phyloP scores from a whole-genome alignment of 2,113 vertebrate genomes.

The Nibea albiflora region DNA sequence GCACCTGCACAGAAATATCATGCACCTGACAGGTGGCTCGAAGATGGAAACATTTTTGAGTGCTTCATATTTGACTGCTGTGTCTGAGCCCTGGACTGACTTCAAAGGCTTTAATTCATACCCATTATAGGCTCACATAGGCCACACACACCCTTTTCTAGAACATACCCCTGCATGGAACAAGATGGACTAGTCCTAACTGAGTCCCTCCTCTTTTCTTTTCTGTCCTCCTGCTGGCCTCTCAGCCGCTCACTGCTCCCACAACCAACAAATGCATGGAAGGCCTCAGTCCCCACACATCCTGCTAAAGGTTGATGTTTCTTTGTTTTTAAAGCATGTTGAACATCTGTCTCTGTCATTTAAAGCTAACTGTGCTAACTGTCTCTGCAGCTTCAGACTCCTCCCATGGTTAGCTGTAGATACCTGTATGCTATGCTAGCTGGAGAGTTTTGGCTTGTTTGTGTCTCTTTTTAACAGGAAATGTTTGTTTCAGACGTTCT shows the following conservation, averaged over 20 bases:
- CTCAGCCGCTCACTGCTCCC: constrained; percentile 45
- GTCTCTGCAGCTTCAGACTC: constrained; percentile 9
- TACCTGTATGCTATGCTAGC: constrained; percentile 17
- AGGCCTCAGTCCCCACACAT: constrained; percentile 56
- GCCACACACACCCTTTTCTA: constrained; percentile 7
- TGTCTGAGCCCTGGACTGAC: background rate
- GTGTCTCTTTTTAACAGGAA: background rate
- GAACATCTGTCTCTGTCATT: constrained; percentile 16
- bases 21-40: background rate
- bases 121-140: background rate
- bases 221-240: constrained; percentile 54
- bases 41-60: background rate
- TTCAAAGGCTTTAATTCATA: constrained; percentile 1
- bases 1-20: background rate
- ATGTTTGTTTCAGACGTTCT: background rate
- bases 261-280: constrained; percentile 60
- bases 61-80: background rate
- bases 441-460: background rate
- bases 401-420: constrained; percentile 3
- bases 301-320: constrained; percentile 48
- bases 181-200: constrained; percentile 54
- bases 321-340: constrained; percentile 47
- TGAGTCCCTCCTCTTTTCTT: constrained; percentile 65
- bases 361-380: background rate
- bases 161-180: constrained; percentile 29